Base-by-base conservation (phyloP, 2,888 invertebrate species). In the Baccha elongata region DNA sequence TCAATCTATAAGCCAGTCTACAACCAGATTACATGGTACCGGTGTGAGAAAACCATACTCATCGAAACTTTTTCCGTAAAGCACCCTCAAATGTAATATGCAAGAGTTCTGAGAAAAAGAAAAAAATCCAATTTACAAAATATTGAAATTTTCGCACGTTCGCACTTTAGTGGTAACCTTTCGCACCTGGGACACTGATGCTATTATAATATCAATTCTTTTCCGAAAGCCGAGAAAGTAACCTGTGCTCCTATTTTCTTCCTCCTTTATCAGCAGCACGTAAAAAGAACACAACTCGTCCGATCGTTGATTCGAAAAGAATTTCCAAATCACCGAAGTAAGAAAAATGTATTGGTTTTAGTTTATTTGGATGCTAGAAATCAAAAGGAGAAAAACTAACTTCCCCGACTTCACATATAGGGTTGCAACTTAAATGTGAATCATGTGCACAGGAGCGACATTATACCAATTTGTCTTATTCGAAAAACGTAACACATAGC, bases 81-180 rank as follows among this genome's bases (percentile, higher is more conserved):
- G 29, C 1, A 32, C 29, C 29, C 4, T 8, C 8, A 8, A 32
- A 32, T 32, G n/a, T n/a, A n/a, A 32, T 3, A 32, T 32, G 29
- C 29, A 4, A 32, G 8, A 32, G 42, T 69, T n/a, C 4, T 10
- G 8, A 5, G n/a, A 15, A 50, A 10, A 46, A 44, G 44, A 58
- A 62, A 52, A 48, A 69, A 75, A 55, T 75, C 75, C 55, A 80
- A 80, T 83, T 78, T 78, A 73, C 62, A 44, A 78, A 83, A 83
- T 83, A 83, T 83, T 83, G 83, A 83, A 83, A 83, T 83, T 83
- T 83, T 73, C 72, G 83, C 83, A 83, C 83, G 83, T 83, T 83
- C 78, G 78, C 83, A 83, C 83, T 78, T 78, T 83, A 68, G 78
- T 83, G 68, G 72, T 68, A 83, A 78, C 83, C 83, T 83, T 55